Base-by-base conservation (phyloP, 1,140 invertebrate species). In the Tribolium castaneum region DNA sequence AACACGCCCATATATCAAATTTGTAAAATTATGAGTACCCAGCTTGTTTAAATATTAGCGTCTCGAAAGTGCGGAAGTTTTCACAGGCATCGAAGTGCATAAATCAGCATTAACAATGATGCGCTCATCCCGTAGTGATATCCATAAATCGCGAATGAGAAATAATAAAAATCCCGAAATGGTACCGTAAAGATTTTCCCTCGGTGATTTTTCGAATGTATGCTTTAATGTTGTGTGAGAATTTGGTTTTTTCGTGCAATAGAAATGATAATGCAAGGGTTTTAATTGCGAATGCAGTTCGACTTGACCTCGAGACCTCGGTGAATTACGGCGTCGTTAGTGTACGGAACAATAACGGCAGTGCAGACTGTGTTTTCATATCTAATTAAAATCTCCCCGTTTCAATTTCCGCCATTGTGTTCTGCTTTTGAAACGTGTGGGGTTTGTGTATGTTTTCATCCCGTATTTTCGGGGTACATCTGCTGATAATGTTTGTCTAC, bases 361-460 rank as follows among this genome's bases (percentile, higher is more conserved):
- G 10, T 72, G 25, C 50, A 34, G 70, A 45, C 66, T 76, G 56
- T 74, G 75, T 79, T 75, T 78, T 78, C 79, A 75, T 80, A 80
- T 80, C 79, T 80, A 80, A 80, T 80, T 80, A 80, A 80, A 80
- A 80, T 80, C 79, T 80, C 79, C 76, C 79, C 76, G 79, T 78
- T 80, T 80, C 79, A 80, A 80, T 80, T 80, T 80, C 79, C 79
- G 45, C 72, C 72, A 75, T 75, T 75, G 72, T 75, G 51, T 75
- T 75, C 54, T 35, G 72, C 45, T 72, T 51, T 72, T 52, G 45
- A 72, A 72, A 72, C 70, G 50, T 72, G 59, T 66, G 59, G 59
- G 59, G 59, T 66, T 66, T 70, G 34, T 72, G n/a, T 49, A 34
- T 50, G 22, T 50, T 72, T 25, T 35, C 16, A 39, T 72, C 70